Evolutionary conservation across 2,113 vertebrate genomes (phyloP), one percentile per base, ranked within the genome.

Genomic region (Pseudolaguvia tuberculata): DNA sequence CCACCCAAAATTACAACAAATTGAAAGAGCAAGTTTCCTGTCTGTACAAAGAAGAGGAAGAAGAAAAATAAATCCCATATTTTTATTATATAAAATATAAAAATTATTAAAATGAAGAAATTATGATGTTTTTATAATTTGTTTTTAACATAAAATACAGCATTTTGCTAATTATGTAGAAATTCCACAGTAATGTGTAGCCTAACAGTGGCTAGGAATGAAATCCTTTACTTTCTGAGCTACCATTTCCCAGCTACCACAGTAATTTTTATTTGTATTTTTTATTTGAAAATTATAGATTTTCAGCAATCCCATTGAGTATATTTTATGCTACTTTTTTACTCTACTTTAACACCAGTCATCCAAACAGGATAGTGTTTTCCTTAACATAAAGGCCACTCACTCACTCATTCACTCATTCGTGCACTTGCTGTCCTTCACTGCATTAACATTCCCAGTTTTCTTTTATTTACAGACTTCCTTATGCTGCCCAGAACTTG

Each of bases 271-370:
- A 39, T 70, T 70, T 15, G 35, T 42, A 14, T 42, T 42, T 9
- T 42, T 7, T 23, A 12, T 45, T 11, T 39, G 0, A 18, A 47
- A 48, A 27, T 50, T 50, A 67, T 29, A 9, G 14, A 66, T 50
- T 50, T 55, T 45, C 25, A 9, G 21, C 53, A 78, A n/a, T 35
- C n/a, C 75, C 83, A 70, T 66, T 57, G 58, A 67, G 83, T 78
- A 77, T 70, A 81, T 85, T 31, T 62, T 83, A 75, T 85, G 87
- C 81, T 75, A 78, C 84, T 88, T 88, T 76, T n/a, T n/a, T n/a
- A n/a, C n/a, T n/a, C n/a, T n/a, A 89, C 91, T 88, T 86, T 91
- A 90, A 91, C 92, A 91, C 90, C 89, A 91, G 92, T 91, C 89
- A 84, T 68, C 83, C 89, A 89, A 87, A 92, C 88, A 89, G 81